Evolutionary conservation across 2,797 vertebrate genomes (phyloP), one percentile per base, ranked within the genome.

Genomic region (Tachyglossus aculeatus): DNA sequence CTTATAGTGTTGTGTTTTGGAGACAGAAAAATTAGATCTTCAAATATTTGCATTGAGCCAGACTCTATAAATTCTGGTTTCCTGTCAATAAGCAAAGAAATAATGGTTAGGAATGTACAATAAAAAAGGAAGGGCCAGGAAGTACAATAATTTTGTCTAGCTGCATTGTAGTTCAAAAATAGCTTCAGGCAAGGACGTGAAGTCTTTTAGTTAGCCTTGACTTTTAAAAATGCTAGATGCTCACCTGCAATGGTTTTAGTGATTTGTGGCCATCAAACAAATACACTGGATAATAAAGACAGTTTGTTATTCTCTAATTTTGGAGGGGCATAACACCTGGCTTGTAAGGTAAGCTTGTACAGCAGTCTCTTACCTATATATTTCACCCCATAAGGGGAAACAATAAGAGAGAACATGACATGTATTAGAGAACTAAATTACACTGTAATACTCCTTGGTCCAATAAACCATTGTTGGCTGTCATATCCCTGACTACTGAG

Each of bases 251-350:
- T 71, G 67, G 63, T 86, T 84, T 45, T 66, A 69, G 58, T 90
- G 88, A 90, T 93, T 92, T 91, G 90, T 89, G 76, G 55, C 56
- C 40, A 58, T 83, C 32, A 65, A 88, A 74, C 77, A 78, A 91
- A 83, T 68, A 71, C 82, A 75, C 64, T 57, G 77, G 71, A 85
- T 88, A 89, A 88, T 89, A 92, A 90, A 89, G 85, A 88, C 77
- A 83, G 87, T 91, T 88, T 91, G 84, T 90, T 90, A 78, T 71
- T 70, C 78, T 89, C 77, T 91, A 87, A 91, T 91, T 93, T 91
- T 84, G 84, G 84, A 86, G 74, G 78, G 37, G 70, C 47, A 60
- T 84, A 90, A 73, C 83, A 82, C 74, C 34, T 75, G 84, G n/a
- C n/a, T n/a, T n/a, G n/a, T n/a, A n/a, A n/a, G n/a, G n/a, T n/a